Evolutionary conservation across 2,797 vertebrate species (phyloP).

Genomic region (Falco cherrug): DNA sequence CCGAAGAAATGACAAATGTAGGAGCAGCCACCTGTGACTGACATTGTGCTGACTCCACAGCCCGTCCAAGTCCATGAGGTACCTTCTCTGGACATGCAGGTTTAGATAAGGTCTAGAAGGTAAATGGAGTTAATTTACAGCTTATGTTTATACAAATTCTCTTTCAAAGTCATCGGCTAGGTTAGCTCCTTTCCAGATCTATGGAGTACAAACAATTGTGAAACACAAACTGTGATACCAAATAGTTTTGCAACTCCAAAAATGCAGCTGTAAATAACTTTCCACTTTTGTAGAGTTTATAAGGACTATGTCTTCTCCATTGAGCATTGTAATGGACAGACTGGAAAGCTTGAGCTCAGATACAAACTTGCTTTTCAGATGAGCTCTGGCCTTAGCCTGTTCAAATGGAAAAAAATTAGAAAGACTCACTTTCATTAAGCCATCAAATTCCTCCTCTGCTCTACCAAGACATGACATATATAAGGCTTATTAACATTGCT

Average conservation of each 20-base stretch:
- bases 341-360: not conserved
- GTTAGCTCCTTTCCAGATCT: not conserved
- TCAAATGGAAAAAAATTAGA: not conserved
- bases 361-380: not conserved
- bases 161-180: not conserved
- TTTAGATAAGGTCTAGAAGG: not conserved
- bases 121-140: not conserved
- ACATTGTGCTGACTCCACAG: not conserved
- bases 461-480: not conserved
- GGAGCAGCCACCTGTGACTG: not conserved
- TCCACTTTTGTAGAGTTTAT: not conserved
- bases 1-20: not conserved
- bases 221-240: not conserved
- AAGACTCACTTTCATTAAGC: not conserved
- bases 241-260: not conserved
- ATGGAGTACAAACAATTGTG: not conserved
- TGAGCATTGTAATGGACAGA: not conserved
- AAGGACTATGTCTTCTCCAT: rapidly evolving
- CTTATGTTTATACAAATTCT: not conserved
- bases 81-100: not conserved
- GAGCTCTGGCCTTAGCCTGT: not conserved
- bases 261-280: not conserved
- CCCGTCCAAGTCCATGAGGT: not conserved
- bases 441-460: not conserved
- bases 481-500: not conserved